Base-by-base conservation (phyloP, 2,797 vertebrate genomes). In the Liasis olivaceus region DNA sequence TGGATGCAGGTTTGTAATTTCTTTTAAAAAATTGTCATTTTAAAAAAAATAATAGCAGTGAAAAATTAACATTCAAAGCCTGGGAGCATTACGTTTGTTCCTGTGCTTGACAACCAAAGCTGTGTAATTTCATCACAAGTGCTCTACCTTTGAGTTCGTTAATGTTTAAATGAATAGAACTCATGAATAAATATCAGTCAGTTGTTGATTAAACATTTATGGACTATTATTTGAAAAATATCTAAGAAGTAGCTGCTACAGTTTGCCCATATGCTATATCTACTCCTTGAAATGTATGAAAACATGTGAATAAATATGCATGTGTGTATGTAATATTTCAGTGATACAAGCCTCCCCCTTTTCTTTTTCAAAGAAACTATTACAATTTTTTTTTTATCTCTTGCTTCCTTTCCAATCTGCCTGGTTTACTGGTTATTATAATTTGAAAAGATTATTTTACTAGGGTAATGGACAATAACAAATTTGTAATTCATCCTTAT, bases 401-500 rank as follows among this genome's bases (percentile, higher is more conserved):
- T 95, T 93, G 81, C 92, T 90, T 95, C 89, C 87, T 95, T 97
- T 89, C 88, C 88, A 87, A 72, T 94, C 87, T 91, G 77, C 28
- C 56, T 95, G 94, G 92, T 60, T 97, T 97, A 91, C 94, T 93
- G 85, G 92, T 94, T 96, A 95, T 95, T 95, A 93, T 95, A 95
- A 96, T 96, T 89, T 93, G 93, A 97, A 97, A 96, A 95, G 94
- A 94, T 96, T 94, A 96, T 96, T 91, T 97, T 97, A 96, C 93
- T 89, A 95, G 92, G 91, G 93, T 96, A 97, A 96, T 97, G 95
- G 97, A 96, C 95, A 97, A 96, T 96, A 94, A 97, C 36, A 97
- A 96, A 92, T 60, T 85, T 96, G 93, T 96, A 96, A 97, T 98
- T 96, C 96, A 96, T 97, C 95, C 96, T 97, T 97, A 97, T 97